phyloP scores from a whole-genome alignment of 2,797 vertebrate genomes.

The Crocidura indochinensis region DNA sequence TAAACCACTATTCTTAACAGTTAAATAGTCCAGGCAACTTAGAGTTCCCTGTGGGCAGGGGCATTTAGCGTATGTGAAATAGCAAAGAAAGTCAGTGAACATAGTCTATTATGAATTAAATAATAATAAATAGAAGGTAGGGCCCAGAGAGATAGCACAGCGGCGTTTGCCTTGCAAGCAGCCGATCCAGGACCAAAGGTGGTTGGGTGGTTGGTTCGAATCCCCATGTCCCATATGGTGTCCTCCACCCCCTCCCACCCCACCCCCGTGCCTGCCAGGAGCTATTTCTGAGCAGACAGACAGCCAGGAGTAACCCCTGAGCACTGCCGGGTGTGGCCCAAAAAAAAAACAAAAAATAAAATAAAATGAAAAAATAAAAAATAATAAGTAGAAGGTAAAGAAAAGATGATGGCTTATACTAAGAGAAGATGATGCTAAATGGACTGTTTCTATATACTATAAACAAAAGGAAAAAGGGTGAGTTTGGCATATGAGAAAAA shows the following conservation, averaged over 20 bases:
- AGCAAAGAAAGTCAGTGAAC: not conserved
- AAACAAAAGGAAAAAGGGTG: not conserved
- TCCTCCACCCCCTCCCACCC: too few relatives aligned
- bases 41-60: not conserved
- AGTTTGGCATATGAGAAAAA: not conserved
- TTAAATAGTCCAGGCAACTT: not conserved
- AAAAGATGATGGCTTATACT: not conserved
- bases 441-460: not conserved
- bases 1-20: not conserved
- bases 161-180: too few relatives aligned
- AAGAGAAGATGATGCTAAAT: not conserved
- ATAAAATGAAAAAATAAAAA: too few relatives aligned
- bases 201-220: too few relatives aligned
- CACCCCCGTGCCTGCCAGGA: too few relatives aligned
- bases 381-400: not conserved
- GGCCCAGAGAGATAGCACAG: too few relatives aligned
- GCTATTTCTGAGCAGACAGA: too few relatives aligned
- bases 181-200: too few relatives aligned
- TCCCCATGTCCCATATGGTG: too few relatives aligned
- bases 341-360: too few relatives aligned
- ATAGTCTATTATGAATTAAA: not conserved
- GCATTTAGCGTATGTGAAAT: not conserved
- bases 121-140: not conserved
- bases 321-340: too few relatives aligned
- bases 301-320: too few relatives aligned